Conservation (phyloP, 2,113 vertebrate genomes). For the Sciurus niger region DNA sequence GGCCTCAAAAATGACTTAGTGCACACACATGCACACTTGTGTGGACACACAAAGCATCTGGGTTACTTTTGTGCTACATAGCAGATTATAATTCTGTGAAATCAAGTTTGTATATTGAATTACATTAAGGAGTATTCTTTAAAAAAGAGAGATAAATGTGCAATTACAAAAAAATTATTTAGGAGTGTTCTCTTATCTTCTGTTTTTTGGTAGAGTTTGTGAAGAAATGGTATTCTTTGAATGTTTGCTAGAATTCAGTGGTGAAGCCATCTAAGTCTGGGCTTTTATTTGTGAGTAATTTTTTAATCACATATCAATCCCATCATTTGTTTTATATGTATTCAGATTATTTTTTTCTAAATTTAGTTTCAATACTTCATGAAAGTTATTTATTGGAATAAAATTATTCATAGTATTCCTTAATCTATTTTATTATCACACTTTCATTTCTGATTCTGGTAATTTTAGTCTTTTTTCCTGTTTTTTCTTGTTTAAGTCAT, state of each 20-base stretch:
- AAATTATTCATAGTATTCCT: background rate
- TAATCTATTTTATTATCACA: background rate
- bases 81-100: conserved; percentile 94
- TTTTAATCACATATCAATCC: background rate
- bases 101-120: conserved; percentile 93
- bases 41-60: conserved; percentile 65
- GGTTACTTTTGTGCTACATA: conserved; percentile 92
- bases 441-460: conserved; percentile 19
- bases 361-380: background rate
- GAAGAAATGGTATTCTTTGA: background rate
- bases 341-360: background rate
- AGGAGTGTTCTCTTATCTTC: background rate
- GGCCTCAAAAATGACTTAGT: background rate
- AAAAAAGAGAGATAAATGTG: conserved; percentile 93
- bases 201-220: background rate
- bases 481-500: conserved; percentile 8
- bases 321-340: background rate
- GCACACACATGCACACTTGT: conserved; percentile 23
- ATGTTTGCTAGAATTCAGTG: background rate
- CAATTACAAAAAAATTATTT: conserved; percentile 82
- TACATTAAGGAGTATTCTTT: conserved; percentile 94
- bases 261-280: background rate
- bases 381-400: conserved; percentile 7
- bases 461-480: background rate
- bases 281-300: conserved; percentile 9